Conservation (phyloP, 2,113 vertebrate species). For the Notarius lentiginosus region DNA sequence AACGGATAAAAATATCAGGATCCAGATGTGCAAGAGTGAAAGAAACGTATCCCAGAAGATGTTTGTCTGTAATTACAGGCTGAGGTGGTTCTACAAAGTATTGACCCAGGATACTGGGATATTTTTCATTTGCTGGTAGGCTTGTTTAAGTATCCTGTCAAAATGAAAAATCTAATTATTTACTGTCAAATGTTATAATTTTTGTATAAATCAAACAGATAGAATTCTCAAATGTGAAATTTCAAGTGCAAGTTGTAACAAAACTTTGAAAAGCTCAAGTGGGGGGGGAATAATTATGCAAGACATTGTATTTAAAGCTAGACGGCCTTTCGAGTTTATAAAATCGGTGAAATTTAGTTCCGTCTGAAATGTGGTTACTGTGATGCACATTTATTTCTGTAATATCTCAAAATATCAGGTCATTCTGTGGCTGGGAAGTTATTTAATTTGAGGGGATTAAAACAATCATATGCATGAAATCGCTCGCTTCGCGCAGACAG, state of each 20-base stretch:
- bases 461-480: no score
- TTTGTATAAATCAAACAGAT: neutral
- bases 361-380: no score
- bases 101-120: neutral
- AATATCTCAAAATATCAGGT: no score
- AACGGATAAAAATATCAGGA: neutral
- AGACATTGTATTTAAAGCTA: neutral
- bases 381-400: no score
- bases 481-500: no score
- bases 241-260: neutral
- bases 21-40: neutral
- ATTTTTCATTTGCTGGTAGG: neutral
- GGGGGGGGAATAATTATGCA: neutral
- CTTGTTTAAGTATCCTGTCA: neutral
- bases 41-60: neutral
- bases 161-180: neutral
- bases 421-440: no score
- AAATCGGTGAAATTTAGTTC: no score
- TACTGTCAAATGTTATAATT: neutral
- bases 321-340: no score
- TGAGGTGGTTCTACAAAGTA: neutral
- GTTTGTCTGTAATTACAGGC: neutral
- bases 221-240: neutral
- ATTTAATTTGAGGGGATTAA: no score
- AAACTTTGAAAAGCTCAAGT: neutral